phyloP scores from a whole-genome alignment of 2,888 invertebrate species.

The Micropterix aruncella region DNA sequence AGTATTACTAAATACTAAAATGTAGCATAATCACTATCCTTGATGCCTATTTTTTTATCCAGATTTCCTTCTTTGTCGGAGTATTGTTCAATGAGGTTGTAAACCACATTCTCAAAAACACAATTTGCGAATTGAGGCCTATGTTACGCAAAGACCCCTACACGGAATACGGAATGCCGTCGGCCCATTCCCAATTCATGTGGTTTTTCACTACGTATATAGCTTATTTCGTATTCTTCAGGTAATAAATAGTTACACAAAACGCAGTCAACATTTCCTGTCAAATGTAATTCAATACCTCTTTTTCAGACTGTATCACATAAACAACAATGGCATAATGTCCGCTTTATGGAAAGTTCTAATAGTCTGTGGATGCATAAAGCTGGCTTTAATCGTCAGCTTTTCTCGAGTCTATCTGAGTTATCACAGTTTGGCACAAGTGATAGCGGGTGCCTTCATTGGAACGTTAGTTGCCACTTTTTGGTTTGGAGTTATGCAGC shows the following conservation, averaged over 20 bases:
- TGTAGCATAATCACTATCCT: not conserved
- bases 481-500: slow-evolving; percentile 74
- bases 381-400: slow-evolving; percentile 45
- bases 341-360: slow-evolving; percentile 59
- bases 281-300: slow-evolving; percentile 9
- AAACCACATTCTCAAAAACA: slow-evolving; percentile 69
- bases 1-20: slow-evolving; percentile 24
- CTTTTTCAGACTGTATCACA: slow-evolving; percentile 60
- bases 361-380: slow-evolving; percentile 45
- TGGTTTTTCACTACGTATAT: slow-evolving; percentile 84
- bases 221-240: slow-evolving; percentile 70
- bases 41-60: slow-evolving; percentile 20
- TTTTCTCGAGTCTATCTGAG: slow-evolving; percentile 69
- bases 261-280: too few species aligned
- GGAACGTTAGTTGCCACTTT: slow-evolving; percentile 60
- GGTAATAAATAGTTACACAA: slow-evolving; percentile 35
- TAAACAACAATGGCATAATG: slow-evolving; percentile 64
- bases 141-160: slow-evolving; percentile 49
- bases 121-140: slow-evolving; percentile 70
- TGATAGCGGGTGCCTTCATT: slow-evolving; percentile 61
- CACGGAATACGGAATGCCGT: slow-evolving; percentile 82
- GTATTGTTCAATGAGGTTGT: slow-evolving; percentile 61
- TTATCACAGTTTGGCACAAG: slow-evolving; percentile 75
- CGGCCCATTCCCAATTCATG: slow-evolving; percentile 81
- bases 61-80: slow-evolving; percentile 79